phyloP scores from a whole-genome alignment of 2,797 vertebrate species.

The Thamnophis elegans region DNA sequence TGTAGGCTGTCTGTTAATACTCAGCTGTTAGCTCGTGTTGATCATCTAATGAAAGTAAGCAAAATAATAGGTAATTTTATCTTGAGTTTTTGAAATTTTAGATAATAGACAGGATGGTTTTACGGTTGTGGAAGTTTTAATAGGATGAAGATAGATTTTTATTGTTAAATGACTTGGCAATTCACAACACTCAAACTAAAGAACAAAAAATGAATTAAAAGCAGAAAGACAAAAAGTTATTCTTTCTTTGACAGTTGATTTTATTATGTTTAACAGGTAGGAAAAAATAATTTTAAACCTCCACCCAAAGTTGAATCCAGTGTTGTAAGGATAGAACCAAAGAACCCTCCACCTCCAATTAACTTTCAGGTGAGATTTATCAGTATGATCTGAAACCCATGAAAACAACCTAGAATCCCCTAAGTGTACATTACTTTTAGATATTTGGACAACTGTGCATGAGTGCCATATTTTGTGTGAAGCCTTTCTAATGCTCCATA shows the following conservation, averaged over 20 bases:
- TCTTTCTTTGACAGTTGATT: conserved; percentile 27
- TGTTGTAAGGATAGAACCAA: conserved; percentile 97
- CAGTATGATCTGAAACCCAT: rapidly evolving
- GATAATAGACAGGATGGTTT: neutral
- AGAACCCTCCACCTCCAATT: conserved; percentile 94
- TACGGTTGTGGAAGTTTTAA: neutral
- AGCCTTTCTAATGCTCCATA: neutral
- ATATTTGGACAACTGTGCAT: neutral
- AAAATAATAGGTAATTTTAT: neutral
- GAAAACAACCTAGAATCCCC: neutral
- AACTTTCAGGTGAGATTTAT: conserved; percentile 87
- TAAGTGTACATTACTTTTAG: neutral
- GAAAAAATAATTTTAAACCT: conserved; percentile 96
- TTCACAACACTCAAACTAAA: neutral
- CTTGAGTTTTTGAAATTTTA: neutral
- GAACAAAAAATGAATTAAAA: neutral
- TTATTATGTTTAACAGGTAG: conserved; percentile 78
- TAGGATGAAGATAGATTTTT: neutral
- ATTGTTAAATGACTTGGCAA: neutral
- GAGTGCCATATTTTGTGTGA: neutral
- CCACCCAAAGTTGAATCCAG: conserved; percentile 98
- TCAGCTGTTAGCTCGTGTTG: conserved; percentile 91
- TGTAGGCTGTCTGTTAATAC: conserved; percentile 97
- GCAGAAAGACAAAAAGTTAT: neutral
- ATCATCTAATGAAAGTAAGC: conserved; percentile 96